phyloP scores from a whole-genome alignment of 2,113 vertebrate genomes.

The Microtus montanus region DNA sequence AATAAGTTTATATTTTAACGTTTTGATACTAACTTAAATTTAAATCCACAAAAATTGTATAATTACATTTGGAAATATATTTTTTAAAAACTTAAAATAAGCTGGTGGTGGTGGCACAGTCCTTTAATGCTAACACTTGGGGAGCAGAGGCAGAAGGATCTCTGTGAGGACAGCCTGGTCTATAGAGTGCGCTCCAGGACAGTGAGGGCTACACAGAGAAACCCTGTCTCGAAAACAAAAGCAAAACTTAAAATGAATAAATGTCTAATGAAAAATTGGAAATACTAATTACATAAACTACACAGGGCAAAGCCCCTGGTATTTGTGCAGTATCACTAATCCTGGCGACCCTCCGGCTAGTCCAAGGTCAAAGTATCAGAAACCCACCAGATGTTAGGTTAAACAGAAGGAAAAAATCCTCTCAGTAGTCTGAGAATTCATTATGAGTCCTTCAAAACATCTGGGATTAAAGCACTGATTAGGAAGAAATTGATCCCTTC shows the following conservation, averaged over 20 bases:
- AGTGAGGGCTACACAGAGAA: background rate
- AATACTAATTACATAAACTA: background rate
- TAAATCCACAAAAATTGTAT: slow-evolving; percentile 56
- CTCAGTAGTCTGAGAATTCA: slow-evolving; percentile 50
- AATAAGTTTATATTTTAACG: slow-evolving; percentile 77
- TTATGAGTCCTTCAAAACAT: slow-evolving; percentile 58
- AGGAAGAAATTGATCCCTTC: slow-evolving; percentile 76
- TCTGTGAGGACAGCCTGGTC: background rate
- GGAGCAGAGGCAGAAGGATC: background rate
- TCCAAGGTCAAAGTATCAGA: slow-evolving; percentile 13
- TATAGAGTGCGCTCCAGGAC: background rate
- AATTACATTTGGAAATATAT: slow-evolving; percentile 66
- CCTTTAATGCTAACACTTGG: background rate
- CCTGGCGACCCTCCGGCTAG: background rate
- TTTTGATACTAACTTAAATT: slow-evolving; percentile 67
- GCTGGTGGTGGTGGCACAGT: background rate
- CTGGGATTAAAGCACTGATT: slow-evolving; percentile 68
- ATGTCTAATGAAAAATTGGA: slow-evolving; percentile 14
- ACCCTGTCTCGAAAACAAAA: background rate
- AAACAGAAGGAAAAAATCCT: slow-evolving; percentile 62
- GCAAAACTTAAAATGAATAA: slow-evolving; percentile 6
- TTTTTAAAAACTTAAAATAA: slow-evolving; percentile 50
- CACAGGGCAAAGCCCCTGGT: background rate
- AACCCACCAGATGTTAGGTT: slow-evolving; percentile 40
- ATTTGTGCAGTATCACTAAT: slow-evolving; percentile 10